Conservation (phyloP, 2,888 invertebrate species). For the Acronicta aceris region DNA sequence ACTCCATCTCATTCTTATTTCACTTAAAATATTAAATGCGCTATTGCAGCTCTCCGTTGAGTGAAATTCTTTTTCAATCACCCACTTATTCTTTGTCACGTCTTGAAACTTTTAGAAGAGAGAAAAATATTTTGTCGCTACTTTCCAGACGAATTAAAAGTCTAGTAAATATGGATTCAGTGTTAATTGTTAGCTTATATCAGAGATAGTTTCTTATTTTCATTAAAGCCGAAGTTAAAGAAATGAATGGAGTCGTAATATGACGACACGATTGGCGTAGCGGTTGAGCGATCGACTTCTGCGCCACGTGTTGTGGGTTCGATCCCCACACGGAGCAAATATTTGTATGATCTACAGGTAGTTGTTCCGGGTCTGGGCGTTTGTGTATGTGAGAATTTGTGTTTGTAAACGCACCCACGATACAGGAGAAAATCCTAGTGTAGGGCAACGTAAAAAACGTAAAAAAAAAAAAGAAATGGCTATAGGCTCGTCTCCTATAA, state of each 20-base stretch:
- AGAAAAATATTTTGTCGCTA: slow-evolving; percentile 33
- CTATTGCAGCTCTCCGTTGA: slow-evolving; percentile 38
- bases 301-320: too few species aligned
- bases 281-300: too few species aligned
- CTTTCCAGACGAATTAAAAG: slow-evolving; percentile 36
- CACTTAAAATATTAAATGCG: slow-evolving; percentile 59
- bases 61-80: slow-evolving; percentile 57
- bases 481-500: too few species aligned
- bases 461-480: too few species aligned
- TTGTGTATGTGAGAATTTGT: too few species aligned
- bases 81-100: slow-evolving; percentile 52
- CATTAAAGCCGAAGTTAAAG: background rate
- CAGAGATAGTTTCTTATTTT: slow-evolving; percentile 29
- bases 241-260: background rate
- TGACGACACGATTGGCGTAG: too few species aligned
- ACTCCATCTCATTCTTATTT: slow-evolving; percentile 40
- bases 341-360: too few species aligned
- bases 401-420: too few species aligned
- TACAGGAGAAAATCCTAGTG: too few species aligned
- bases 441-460: too few species aligned
- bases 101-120: slow-evolving; percentile 16
- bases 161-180: slow-evolving; percentile 27
- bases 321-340: too few species aligned
- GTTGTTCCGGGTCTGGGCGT: too few species aligned
- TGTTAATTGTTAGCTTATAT: slow-evolving; percentile 25